A percentile compares a stretch with the other conserved stretches of the same genome.
Evolutionary conservation across 2,888 invertebrate genomes (phyloP).

Genomic region (Thymelicus lineola): DNA sequence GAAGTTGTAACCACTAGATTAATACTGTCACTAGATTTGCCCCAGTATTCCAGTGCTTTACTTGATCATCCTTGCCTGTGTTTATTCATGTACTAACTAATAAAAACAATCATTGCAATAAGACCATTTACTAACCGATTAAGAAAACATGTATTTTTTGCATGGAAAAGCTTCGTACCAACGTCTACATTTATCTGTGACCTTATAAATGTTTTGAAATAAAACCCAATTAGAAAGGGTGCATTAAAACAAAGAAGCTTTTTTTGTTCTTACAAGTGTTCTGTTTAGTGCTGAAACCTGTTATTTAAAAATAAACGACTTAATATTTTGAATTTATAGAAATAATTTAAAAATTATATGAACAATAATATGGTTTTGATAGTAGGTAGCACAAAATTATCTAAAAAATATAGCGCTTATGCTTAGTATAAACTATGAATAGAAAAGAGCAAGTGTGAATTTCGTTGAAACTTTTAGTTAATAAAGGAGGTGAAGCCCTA

Average conservation of each 20-base stretch:
- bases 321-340: background rate
- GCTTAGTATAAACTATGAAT: background rate
- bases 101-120: constrained; percentile 71
- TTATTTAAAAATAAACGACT: background rate
- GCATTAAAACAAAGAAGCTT: constrained; percentile 23
- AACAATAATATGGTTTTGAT: no score
- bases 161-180: constrained; percentile 74
- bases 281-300: background rate
- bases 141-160: constrained; percentile 56
- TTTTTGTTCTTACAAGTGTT: constrained; percentile 16
- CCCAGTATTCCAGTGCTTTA: constrained; percentile 85
- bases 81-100: constrained; percentile 83
- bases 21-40: constrained; percentile 78
- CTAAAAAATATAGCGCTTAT: no score
- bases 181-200: constrained; percentile 45
- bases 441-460: background rate
- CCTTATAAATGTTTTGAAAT: constrained; percentile 46
- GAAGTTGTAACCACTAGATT: constrained; percentile 83
- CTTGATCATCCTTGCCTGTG: constrained; percentile 86
- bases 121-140: constrained; percentile 75
- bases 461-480: background rate
- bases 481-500: background rate
- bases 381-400: no score
- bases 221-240: constrained; percentile 43
- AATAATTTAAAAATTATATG: background rate